Conservation (phyloP, 1,140 invertebrate genomes). For the Drosophila bocqueti region DNA sequence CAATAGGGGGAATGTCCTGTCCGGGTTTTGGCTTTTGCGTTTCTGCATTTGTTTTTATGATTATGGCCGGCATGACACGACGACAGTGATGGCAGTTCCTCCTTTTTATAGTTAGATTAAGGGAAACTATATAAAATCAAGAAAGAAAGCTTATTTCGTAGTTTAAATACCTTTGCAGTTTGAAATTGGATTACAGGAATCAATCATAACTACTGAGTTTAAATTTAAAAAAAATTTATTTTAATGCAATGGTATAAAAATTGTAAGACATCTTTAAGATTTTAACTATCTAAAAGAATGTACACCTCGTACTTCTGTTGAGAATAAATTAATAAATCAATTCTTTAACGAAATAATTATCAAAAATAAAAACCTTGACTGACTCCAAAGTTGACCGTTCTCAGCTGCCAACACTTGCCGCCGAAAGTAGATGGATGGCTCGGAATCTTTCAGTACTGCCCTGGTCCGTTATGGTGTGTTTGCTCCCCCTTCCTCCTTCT, state of each 20-base stretch:
- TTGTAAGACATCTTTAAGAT: too few species aligned
- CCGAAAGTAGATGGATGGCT: constrained; percentile 47
- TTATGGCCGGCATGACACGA: constrained; percentile 45
- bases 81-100: not conserved
- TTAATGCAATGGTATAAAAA: too few species aligned
- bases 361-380: not conserved
- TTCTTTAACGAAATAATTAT: too few species aligned
- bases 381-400: not conserved
- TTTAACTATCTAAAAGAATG: too few species aligned
- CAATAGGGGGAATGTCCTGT: constrained; percentile 24
- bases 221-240: too few species aligned
- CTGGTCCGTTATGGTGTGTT: constrained; percentile 16
- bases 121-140: not conserved
- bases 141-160: not conserved
- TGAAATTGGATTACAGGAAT: not conserved
- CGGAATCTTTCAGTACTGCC: constrained; percentile 26
- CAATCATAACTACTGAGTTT: not conserved
- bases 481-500: not conserved
- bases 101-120: not conserved
- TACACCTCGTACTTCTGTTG: not conserved
- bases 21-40: constrained; percentile 59
- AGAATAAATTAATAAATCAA: not conserved
- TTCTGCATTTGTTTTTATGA: constrained; percentile 82
- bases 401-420: constrained; percentile 15
- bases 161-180: not conserved